A percentile compares a stretch with the other conserved stretches of the same genome.
These are phyloP conservation scores for Coryphaenoides rupestris DNA, from an alignment of 2,113 vertebrate species.

Conservation along the genomic window DNA sequence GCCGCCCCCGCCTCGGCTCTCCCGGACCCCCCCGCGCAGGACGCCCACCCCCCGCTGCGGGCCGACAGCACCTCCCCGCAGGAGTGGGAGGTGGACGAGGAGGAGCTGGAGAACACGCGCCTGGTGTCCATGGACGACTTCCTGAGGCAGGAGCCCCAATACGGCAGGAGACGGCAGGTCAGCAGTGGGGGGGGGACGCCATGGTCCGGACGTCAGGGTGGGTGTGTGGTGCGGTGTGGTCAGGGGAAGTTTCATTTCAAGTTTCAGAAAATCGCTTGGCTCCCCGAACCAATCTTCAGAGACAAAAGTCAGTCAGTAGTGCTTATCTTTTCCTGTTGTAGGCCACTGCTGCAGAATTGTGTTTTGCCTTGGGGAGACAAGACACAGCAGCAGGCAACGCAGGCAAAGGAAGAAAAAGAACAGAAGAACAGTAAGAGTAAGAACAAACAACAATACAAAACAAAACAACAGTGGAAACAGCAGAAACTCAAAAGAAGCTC, in stretches of 20 bases:
- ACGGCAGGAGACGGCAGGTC: slow-evolving; percentile 53
- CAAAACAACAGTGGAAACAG: slow-evolving; percentile 29
- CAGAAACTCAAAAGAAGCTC: too few species aligned
- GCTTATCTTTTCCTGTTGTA: too few species aligned
- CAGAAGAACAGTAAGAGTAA: slow-evolving; percentile 16
- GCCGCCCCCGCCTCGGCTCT: slow-evolving; percentile 42
- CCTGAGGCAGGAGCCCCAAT: slow-evolving; percentile 52
- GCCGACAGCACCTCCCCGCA: slow-evolving; percentile 58
- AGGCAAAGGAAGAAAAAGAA: slow-evolving; percentile 45
- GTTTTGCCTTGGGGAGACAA: slow-evolving; percentile 23
- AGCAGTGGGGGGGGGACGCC: too few species aligned
- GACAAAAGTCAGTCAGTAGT: too few species aligned
- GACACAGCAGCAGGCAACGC: slow-evolving; percentile 26
- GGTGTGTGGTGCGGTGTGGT: too few species aligned
- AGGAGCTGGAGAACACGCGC: slow-evolving; percentile 63
- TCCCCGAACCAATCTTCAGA: too few species aligned
- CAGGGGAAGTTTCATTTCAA: too few species aligned
- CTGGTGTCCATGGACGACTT: slow-evolving; percentile 77
- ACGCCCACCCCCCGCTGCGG: slow-evolving; percentile 47
- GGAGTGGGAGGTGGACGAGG: slow-evolving; percentile 71
- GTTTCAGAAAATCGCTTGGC: too few species aligned
- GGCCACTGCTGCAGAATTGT: too few species aligned
- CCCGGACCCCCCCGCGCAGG: slow-evolving; percentile 41
- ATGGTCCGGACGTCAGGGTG: too few species aligned
- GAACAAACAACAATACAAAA: slow-evolving; percentile 37